Base-by-base conservation (phyloP, 1,140 invertebrate genomes). In the Aphidius gifuensis region DNA sequence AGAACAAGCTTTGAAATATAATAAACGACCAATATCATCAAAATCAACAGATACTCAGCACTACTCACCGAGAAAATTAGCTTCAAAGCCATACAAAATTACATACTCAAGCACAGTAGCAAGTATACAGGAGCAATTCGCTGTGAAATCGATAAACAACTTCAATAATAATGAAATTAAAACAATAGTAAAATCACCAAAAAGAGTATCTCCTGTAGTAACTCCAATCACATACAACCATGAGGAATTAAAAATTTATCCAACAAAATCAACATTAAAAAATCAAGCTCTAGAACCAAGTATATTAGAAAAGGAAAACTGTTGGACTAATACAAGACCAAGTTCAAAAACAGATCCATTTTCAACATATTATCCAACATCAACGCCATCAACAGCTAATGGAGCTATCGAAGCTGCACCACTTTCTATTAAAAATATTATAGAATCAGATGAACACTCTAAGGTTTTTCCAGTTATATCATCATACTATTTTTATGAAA, bases 281-380 rank as follows among this genome's bases (percentile, higher is more conserved):
- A 69, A 73, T 58, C 67, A 65, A 6, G 55, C 66, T 9, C 43
- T 63, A 9, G 70, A 62, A 5, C 53, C 51, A 3, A 61, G 32
- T 47, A 47, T 51, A 62, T 21, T 69, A 47, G 21, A 65, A 39
- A 1, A 57, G 1, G 61, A 68, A 6, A 73, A 74, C 51, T 67
- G 67, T 8, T 56, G 58, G 8, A 66, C 59, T 0, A 80, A 76
- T 76, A 61, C 64, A 0, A 54, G 68, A 6, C 67, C 74, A 0
- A 75, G 55, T 16, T 84, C 84, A 23, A 87, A 86, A 50, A 75
- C 81, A 45, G 80, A 85, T 23, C 86, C 87, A 21, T 69, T 87
- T 48, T 75, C 85, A 65, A 80, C 81, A 5, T 87, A 85, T 68
- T 86, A 86, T 67, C 80, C 80, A 9, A 84, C 86, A 4, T 77